Base-by-base conservation (phyloP, 2,888 invertebrate species). In the Kuschelorhynchus macadamiae region DNA sequence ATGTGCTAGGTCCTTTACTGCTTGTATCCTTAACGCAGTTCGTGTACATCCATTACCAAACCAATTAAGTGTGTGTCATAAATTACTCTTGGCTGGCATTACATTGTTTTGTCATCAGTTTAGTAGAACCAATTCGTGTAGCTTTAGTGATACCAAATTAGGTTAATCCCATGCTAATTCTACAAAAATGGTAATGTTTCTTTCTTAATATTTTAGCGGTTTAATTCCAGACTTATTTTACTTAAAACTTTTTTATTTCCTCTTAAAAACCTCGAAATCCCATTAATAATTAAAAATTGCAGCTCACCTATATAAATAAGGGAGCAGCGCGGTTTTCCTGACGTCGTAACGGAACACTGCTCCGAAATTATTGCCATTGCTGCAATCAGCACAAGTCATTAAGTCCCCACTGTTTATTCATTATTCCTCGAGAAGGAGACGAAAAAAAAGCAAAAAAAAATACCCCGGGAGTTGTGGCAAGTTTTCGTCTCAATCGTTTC, bases 301-400 rank as follows among this genome's bases (percentile, higher is more conserved):
- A 55, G 55, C 69, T 69, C 69, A 69, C 69, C 69, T 69, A 70
- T 65, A 70, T 70, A 70, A 70, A 70, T 70, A 70, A 70, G 69
- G 69, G 68, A 53, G 63, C 62, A 55, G 49, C 64, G 67, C 61
- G 62, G 80, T 77, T 80, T 80, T 77, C 80, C 78, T 79, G 76
- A 76, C 78, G 78, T 77, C 77, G 79, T 80, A 81, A 80, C 80
- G 81, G 80, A 81, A 81, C 81, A 78, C 77, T 79, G 80, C 78
- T 73, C 75, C 76, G 77, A 77, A 80, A 80, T 81, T 81, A 81
- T 81, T 79, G 80, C 80, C 81, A 77, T 81, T 81, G 79, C 79
- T 80, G 81, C 81, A 82, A 82, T 82, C 82, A 81, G 80, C 81
- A 81, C 81, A 81, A 82, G 81, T 81, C 82, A 82, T 82, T 82